A percentile compares a stretch with the other conserved stretches of the same genome.
phyloP scores from a whole-genome alignment of 1,140 invertebrate species.

The Rhagoletis zephyria region DNA sequence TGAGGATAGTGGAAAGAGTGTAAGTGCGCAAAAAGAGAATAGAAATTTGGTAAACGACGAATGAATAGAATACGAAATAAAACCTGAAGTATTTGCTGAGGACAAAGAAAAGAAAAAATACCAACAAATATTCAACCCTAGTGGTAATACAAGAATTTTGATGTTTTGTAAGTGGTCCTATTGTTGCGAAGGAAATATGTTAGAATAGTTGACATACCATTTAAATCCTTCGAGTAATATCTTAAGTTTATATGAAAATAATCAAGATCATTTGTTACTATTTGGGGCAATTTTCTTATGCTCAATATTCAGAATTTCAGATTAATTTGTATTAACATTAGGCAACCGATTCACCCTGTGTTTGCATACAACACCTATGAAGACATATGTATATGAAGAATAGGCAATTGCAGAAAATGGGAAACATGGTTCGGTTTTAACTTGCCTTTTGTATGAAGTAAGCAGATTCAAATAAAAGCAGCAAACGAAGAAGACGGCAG shows the following conservation, averaged over 20 bases:
- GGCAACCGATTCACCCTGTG: conserved; percentile 15
- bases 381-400: conserved; percentile 35
- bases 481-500: conserved; percentile 19
- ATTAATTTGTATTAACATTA: neutral
- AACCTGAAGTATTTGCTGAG: neutral
- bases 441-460: conserved; percentile 38
- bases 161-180: neutral
- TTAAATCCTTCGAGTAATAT: neutral
- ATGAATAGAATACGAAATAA: neutral
- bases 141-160: neutral
- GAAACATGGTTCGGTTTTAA: conserved; percentile 43
- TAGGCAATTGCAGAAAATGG: conserved; percentile 37
- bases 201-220: neutral
- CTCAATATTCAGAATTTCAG: neutral
- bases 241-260: too few species aligned
- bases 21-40: neutral
- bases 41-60: neutral
- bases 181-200: conserved; percentile 22
- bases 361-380: neutral
- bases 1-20: too few species aligned
- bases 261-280: too few species aligned
- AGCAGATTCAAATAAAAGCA: conserved; percentile 21
- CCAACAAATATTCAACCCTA: too few species aligned
- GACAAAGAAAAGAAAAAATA: neutral
- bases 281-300: neutral